A percentile compares a stretch with the other conserved stretches of the same genome.
These are phyloP conservation scores for Ichneumoninae sp. DNA, from an alignment of 2,888 invertebrate genomes.

Conservation along the genomic window DNA sequence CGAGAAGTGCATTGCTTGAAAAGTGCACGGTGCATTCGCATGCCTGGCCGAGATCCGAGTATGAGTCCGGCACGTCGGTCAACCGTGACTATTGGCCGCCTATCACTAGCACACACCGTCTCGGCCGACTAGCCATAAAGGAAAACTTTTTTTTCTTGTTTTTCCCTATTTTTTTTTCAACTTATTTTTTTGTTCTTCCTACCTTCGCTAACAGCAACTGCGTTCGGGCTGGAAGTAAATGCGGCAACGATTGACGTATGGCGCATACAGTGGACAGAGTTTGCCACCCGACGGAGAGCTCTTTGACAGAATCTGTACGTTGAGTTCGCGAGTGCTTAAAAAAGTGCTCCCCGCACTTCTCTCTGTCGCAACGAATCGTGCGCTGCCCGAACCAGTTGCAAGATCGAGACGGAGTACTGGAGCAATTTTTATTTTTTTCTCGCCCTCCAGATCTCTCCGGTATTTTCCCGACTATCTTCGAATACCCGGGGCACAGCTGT, in stretches of 20 bases:
- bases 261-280: neutral
- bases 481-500: slow-evolving; percentile 20
- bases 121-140: slow-evolving; percentile 76
- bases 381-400: slow-evolving; percentile 28
- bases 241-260: slow-evolving; percentile 22
- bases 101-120: slow-evolving; percentile 73
- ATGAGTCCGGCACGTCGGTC: slow-evolving; percentile 72
- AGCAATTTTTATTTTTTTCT: neutral
- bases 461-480: slow-evolving; percentile 67
- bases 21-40: slow-evolving; percentile 9
- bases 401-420: neutral
- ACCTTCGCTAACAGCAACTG: slow-evolving; percentile 21
- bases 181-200: slow-evolving; percentile 29
- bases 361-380: slow-evolving; percentile 74
- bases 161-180: slow-evolving; percentile 37
- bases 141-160: slow-evolving; percentile 62
- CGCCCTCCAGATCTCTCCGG: slow-evolving; percentile 69
- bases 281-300: neutral
- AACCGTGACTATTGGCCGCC: slow-evolving; percentile 81
- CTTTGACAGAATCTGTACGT: neutral
- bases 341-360: neutral
- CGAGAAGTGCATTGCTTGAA: slow-evolving; percentile 26
- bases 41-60: slow-evolving; percentile 49
- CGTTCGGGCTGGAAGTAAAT: neutral
- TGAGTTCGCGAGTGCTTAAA: neutral